Evolutionary conservation across 2,888 invertebrate species (phyloP).

Genomic region (Parnassius glacialis): DNA sequence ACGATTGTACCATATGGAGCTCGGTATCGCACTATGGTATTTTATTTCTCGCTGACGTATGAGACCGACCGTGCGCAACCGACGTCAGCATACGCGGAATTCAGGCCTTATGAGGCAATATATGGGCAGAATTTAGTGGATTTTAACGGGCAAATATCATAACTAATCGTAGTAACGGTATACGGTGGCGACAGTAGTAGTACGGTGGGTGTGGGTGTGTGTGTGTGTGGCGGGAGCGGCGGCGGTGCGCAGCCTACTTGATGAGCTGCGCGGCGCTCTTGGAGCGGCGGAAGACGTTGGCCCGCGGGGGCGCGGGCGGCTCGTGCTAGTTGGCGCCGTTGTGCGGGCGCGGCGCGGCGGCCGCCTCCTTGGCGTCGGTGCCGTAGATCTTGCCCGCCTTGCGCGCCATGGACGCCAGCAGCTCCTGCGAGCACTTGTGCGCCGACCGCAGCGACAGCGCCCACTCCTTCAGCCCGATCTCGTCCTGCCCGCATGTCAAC

Average conservation of each 20-base stretch:
- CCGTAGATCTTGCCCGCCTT: slow-evolving; percentile 99
- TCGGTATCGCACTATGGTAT: no score
- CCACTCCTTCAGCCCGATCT: slow-evolving; percentile 99
- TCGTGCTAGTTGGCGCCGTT: slow-evolving; percentile 78
- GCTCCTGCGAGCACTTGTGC: slow-evolving; percentile 96
- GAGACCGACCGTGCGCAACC: no score
- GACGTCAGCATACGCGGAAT: no score
- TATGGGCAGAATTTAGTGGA: no score
- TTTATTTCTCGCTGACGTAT: no score
- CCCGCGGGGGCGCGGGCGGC: slow-evolving; percentile 72
- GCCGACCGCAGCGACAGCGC: slow-evolving; percentile 96
- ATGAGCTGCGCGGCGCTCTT: slow-evolving; percentile 80
- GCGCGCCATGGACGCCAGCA: slow-evolving; percentile 97
- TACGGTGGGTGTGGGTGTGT: no score
- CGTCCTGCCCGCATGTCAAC: slow-evolving; percentile 85
- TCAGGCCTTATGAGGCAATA: no score
- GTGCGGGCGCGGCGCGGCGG: slow-evolving; percentile 48
- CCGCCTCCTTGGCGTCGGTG: slow-evolving; percentile 81
- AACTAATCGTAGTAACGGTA: no score
- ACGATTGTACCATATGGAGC: no score
- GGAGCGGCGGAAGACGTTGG: slow-evolving; percentile 80
- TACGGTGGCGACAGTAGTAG: no score
- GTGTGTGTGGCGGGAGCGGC: background rate
- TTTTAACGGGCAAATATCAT: no score
- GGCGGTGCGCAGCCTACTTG: slow-evolving; percentile 54